These are phyloP conservation scores for Bagarius yarrelli DNA, from an alignment of 2,113 vertebrate species.

Conservation along the genomic window DNA sequence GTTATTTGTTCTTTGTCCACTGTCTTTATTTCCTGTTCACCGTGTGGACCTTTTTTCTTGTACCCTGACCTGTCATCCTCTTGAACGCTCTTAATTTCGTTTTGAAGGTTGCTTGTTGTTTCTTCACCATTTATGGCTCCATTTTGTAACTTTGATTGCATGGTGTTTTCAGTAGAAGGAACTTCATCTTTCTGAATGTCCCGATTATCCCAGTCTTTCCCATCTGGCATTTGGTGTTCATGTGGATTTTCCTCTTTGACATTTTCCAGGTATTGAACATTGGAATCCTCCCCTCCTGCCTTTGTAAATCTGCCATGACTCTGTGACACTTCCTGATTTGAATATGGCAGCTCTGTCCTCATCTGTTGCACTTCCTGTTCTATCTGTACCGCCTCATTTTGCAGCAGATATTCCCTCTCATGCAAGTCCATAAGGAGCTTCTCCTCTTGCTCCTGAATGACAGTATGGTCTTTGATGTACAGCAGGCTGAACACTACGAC, in stretches of 20 bases:
- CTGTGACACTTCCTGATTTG: constrained; percentile 42
- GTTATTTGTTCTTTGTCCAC: not conserved
- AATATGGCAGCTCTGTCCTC: constrained; percentile 21
- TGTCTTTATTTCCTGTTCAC: not conserved
- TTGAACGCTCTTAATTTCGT: not conserved
- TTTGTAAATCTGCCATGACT: constrained; percentile 21
- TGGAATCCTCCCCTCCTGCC: constrained; percentile 19
- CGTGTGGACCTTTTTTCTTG: not conserved
- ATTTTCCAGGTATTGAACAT: constrained; percentile 22
- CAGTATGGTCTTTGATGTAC: constrained; percentile 53
- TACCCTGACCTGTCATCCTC: not conserved
- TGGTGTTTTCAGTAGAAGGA: not conserved
- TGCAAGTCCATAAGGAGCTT: constrained; percentile 28
- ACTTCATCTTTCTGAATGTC: not conserved
- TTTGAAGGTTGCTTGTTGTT: not conserved
- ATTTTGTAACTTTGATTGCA: not conserved
- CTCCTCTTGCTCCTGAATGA: constrained; percentile 53
- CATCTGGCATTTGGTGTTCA: constrained; percentile 20
- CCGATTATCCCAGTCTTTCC: constrained; percentile 36
- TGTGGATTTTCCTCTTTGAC: constrained; percentile 17
- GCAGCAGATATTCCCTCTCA: constrained; percentile 41
- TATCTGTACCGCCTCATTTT: constrained; percentile 42
- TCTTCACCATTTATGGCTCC: not conserved
- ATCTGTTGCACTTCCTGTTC: constrained; percentile 41
- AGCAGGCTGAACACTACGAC: constrained; percentile 62